Conservation (phyloP, 2,888 invertebrate species). For the Dromius quadrimaculatus region DNA sequence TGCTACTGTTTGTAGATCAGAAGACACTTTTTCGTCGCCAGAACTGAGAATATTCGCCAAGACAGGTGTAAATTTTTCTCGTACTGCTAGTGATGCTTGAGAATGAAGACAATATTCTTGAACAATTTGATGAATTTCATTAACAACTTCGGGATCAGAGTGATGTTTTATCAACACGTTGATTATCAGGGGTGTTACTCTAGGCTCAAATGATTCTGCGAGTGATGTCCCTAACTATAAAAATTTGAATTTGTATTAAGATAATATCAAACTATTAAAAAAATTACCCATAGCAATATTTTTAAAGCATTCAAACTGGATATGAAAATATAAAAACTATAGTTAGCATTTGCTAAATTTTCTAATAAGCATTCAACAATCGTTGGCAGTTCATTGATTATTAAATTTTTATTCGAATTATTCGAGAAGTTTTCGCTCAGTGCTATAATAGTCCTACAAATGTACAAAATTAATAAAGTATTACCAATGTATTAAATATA, state of each 20-base stretch:
- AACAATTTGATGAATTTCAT: conserved; percentile 74
- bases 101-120: conserved; percentile 73
- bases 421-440: conserved; percentile 68
- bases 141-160: conserved; percentile 74
- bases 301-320: conserved; percentile 70
- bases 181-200: conserved; percentile 75
- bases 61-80: conserved; percentile 76
- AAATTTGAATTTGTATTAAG: conserved; percentile 70
- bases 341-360: conserved; percentile 67
- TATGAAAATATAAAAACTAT: conserved; percentile 68
- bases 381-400: conserved; percentile 65
- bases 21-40: conserved; percentile 61
- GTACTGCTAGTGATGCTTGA: conserved; percentile 71
- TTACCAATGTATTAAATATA: too few relatives aligned
- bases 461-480: not conserved
- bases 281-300: conserved; percentile 68
- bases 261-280: not conserved
- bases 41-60: conserved; percentile 70
- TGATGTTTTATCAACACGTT: conserved; percentile 77
- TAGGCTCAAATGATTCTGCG: conserved; percentile 72
- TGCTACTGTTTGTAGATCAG: conserved; percentile 69
- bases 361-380: conserved; percentile 70
- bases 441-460: conserved; percentile 61
- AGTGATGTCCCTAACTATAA: conserved; percentile 37
- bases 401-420: conserved; percentile 64